phyloP scores from a whole-genome alignment of 2,888 invertebrate genomes.

The Lithophane leautieri region DNA sequence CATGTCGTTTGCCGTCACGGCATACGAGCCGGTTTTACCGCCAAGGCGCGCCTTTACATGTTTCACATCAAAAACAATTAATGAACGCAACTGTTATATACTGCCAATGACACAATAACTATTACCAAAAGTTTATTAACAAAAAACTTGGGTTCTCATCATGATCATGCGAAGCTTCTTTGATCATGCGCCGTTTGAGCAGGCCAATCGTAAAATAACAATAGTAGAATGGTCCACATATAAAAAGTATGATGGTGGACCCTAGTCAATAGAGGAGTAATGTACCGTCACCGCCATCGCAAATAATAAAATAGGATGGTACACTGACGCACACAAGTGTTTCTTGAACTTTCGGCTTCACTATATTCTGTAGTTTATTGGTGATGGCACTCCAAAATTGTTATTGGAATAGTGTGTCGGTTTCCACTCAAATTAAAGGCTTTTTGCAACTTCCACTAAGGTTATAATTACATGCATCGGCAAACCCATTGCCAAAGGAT shows the following conservation, averaged over 20 bases:
- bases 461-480: neutral
- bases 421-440: neutral
- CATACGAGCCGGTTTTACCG: too few relatives aligned
- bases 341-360: neutral
- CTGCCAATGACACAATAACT: slow-evolving; percentile 1
- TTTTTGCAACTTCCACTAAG: neutral
- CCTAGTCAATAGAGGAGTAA: slow-evolving; percentile 67
- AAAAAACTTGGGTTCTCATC: slow-evolving; percentile 23
- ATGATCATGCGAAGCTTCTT: slow-evolving; percentile 46
- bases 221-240: slow-evolving; percentile 65
- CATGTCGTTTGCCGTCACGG: too few relatives aligned
- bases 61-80: neutral
- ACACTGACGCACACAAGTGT: slow-evolving; percentile 48
- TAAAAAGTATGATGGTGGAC: slow-evolving; percentile 70
- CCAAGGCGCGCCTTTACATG: too few relatives aligned
- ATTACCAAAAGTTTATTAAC: slow-evolving; percentile 45
- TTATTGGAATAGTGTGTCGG: neutral
- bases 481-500: neutral
- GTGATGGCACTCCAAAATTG: neutral
- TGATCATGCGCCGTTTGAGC: slow-evolving; percentile 49
- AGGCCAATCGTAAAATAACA: slow-evolving; percentile 63
- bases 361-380: neutral
- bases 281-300: slow-evolving; percentile 68
- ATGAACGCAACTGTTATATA: neutral
- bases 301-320: slow-evolving; percentile 66